phyloP scores from a whole-genome alignment of 2,888 invertebrate species.

The Lottia scabra region DNA sequence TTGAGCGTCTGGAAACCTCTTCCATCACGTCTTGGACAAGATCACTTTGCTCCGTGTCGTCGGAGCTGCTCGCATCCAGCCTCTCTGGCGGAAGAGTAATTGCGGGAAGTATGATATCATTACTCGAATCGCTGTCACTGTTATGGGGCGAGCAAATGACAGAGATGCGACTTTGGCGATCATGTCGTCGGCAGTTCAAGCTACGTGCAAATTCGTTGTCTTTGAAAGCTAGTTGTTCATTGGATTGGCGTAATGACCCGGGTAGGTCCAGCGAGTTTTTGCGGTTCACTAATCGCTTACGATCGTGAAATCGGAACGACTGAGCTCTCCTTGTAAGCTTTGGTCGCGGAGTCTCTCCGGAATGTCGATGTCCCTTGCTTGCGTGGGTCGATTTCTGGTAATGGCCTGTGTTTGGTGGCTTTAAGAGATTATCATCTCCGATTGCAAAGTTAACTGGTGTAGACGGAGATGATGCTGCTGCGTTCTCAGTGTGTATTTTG shows the following conservation, averaged over 20 bases:
- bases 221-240: neutral
- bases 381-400: too few relatives aligned
- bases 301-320: neutral
- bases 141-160: neutral
- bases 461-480: too few relatives aligned
- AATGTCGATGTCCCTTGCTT: too few relatives aligned
- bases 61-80: too few relatives aligned
- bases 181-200: neutral
- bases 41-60: too few relatives aligned
- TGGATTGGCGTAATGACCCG: neutral
- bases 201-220: neutral
- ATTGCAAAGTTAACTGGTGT: too few relatives aligned
- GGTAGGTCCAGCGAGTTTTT: neutral
- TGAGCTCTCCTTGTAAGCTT: neutral
- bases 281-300: neutral
- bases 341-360: neutral
- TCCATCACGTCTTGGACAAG: too few relatives aligned
- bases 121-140: neutral
- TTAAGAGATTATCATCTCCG: too few relatives aligned
- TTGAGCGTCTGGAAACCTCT: too few relatives aligned
- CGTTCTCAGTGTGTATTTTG: too few relatives aligned
- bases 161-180: neutral
- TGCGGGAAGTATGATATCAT: neutral
- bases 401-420: too few relatives aligned
- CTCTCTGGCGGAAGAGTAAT: neutral